Evolutionary conservation across 2,113 vertebrate genomes (phyloP).

Genomic region (Terrapene triunguis): DNA sequence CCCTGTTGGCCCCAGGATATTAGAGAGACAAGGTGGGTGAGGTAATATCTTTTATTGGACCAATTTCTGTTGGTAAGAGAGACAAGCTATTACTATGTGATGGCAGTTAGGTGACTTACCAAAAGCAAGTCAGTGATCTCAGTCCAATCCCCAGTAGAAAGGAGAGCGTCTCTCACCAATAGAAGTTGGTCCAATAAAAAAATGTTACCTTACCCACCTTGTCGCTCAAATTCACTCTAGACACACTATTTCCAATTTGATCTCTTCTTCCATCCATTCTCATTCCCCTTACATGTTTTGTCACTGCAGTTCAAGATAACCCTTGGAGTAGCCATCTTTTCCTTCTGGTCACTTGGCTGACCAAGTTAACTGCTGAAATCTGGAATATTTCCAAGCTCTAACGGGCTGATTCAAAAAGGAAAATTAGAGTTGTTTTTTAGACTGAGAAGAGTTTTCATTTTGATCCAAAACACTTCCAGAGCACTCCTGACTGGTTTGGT

Average conservation of each 20-base stretch:
- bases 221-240: background rate
- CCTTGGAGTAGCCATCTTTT: background rate
- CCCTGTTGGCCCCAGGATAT: background rate
- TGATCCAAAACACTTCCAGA: background rate
- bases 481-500: background rate
- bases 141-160: background rate
- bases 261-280: background rate
- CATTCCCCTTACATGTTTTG: background rate
- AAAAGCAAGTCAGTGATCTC: background rate
- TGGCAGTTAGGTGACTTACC: rapidly evolving
- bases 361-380: background rate
- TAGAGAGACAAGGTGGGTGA: background rate
- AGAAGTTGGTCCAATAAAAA: background rate
- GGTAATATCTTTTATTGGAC: background rate
- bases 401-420: background rate
- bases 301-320: background rate
- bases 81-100: background rate
- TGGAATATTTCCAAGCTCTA: background rate
- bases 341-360: background rate
- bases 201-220: background rate
- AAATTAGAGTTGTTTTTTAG: background rate
- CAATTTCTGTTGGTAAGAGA: background rate
- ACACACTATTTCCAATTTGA: background rate
- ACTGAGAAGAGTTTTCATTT: background rate
- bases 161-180: background rate